These are phyloP conservation scores for Morpho deidamia DNA, from an alignment of 2,888 invertebrate genomes.

Conservation along the genomic window DNA sequence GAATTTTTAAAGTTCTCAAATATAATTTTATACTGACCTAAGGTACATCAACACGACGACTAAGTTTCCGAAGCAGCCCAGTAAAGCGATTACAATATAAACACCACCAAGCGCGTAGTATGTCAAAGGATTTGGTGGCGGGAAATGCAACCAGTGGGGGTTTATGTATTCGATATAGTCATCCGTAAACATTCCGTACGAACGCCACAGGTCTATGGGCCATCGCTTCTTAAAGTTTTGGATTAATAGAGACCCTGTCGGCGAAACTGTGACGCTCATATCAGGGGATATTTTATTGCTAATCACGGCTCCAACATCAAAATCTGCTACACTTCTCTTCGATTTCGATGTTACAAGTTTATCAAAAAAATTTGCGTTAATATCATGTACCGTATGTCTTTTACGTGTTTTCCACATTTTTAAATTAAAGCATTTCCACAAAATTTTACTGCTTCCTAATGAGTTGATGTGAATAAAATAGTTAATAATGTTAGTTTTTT, in stretches of 20 bases:
- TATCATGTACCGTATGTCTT: constrained; percentile 33
- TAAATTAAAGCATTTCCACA: constrained; percentile 47
- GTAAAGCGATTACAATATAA: constrained; percentile 79
- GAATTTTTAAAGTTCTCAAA: too few relatives aligned
- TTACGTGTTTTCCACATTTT: constrained; percentile 63
- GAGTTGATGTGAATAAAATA: constrained; percentile 32
- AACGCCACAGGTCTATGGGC: constrained; percentile 71
- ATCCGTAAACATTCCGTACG: constrained; percentile 74
- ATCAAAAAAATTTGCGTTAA: constrained; percentile 16
- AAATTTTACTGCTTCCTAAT: constrained; percentile 42
- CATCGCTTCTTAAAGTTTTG: constrained; percentile 51
- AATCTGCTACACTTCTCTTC: constrained; percentile 22
- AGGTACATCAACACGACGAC: constrained; percentile 85
- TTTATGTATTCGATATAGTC: constrained; percentile 79
- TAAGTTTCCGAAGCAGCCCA: constrained; percentile 83
- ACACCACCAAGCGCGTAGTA: constrained; percentile 80
- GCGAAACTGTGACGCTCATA: neutral
- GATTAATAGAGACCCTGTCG: constrained; percentile 11
- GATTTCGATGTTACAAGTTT: constrained; percentile 24
- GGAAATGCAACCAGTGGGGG: constrained; percentile 83
- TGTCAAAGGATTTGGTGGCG: constrained; percentile 76
- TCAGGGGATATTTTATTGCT: neutral
- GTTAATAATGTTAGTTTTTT: constrained; percentile 27
- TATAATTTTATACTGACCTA: constrained; percentile 73
- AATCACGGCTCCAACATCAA: constrained; percentile 1